These are phyloP conservation scores for Sciurus vulgaris DNA, from an alignment of 2,797 vertebrate species.

Conservation along the genomic window DNA sequence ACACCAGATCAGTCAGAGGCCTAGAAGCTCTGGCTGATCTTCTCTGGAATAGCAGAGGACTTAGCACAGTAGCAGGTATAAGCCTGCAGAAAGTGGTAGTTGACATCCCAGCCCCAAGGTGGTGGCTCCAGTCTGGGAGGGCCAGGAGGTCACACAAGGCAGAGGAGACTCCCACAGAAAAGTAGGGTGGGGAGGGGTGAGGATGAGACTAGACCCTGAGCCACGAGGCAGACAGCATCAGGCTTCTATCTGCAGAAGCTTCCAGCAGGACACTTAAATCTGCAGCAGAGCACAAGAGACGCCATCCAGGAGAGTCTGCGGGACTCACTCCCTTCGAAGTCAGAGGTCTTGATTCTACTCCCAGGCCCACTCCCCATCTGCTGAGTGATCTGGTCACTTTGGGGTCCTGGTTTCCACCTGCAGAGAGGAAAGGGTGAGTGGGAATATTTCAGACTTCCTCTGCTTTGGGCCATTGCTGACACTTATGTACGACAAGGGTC, in stretches of 20 bases:
- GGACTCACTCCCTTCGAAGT: rapidly evolving
- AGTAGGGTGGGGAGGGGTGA: too few relatives aligned
- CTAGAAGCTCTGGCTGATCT: background rate
- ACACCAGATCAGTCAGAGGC: background rate
- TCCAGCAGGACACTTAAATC: background rate
- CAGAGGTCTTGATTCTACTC: background rate
- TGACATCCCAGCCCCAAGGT: background rate
- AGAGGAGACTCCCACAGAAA: background rate
- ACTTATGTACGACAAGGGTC: background rate
- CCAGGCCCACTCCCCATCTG: background rate
- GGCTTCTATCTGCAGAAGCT: background rate
- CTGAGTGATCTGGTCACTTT: background rate
- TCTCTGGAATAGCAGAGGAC: background rate
- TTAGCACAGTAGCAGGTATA: background rate
- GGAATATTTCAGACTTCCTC: background rate
- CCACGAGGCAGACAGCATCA: background rate
- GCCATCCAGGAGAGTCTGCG: rapidly evolving
- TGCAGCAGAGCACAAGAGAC: background rate
- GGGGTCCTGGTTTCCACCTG: background rate
- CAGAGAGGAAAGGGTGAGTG: background rate
- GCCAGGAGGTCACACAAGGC: too few relatives aligned
- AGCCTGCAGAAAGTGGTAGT: background rate
- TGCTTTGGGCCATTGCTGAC: background rate
- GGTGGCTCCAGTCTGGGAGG: background rate
- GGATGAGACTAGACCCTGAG: background rate